Conservation (phyloP, 2,888 invertebrate genomes). For the Apotomis turbidana region DNA sequence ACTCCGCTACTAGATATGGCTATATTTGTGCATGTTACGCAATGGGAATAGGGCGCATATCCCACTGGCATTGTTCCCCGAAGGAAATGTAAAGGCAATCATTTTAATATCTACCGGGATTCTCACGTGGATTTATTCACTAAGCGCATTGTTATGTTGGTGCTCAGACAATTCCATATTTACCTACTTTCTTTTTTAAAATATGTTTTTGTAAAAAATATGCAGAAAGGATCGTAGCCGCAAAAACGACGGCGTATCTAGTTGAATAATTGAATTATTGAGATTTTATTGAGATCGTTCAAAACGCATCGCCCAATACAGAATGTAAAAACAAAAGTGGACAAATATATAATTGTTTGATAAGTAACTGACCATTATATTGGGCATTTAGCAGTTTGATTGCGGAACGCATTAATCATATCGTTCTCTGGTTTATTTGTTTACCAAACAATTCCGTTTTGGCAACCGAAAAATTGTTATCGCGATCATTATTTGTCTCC, state of each 20-base stretch:
- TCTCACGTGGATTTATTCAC: constrained; percentile 32
- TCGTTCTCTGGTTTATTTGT: constrained; percentile 5
- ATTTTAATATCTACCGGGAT: constrained; percentile 36
- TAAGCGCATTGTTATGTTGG: constrained; percentile 36
- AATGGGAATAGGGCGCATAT: constrained; percentile 26
- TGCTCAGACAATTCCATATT: constrained; percentile 19
- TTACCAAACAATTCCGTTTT: constrained; percentile 25
- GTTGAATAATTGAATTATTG: background rate
- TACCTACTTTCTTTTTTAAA: constrained; percentile 1
- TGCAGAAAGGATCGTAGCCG: background rate
- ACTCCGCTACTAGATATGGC: constrained; percentile 13
- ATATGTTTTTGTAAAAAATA: background rate
- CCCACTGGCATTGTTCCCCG: background rate
- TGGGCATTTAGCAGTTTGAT: background rate
- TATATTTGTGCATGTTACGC: constrained; percentile 17
- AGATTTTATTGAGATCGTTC: background rate
- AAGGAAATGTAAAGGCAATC: constrained; percentile 34
- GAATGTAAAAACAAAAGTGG: background rate
- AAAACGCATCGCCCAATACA: background rate
- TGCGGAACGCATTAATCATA: background rate
- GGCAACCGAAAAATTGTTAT: constrained; percentile 44
- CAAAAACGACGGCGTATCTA: background rate
- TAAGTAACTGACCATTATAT: background rate
- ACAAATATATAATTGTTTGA: background rate
- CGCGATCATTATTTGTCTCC: constrained; percentile 47